Conservation (phyloP, 1,140 invertebrate genomes). For the Drosophila malerkotliana region DNA sequence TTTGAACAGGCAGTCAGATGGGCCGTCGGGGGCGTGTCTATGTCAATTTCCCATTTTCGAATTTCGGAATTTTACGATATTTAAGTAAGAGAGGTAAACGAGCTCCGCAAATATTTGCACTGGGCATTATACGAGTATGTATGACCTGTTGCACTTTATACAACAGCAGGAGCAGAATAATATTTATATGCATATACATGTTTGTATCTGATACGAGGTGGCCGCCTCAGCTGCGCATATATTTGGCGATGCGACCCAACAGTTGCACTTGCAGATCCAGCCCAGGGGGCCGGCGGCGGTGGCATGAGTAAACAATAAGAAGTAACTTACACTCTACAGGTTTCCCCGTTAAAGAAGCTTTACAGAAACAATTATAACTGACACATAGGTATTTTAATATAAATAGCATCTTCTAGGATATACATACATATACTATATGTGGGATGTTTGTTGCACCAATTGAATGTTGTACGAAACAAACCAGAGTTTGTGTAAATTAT, state of each 20-base stretch:
- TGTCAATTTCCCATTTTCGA: conserved; percentile 66
- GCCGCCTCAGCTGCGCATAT: conserved; percentile 64
- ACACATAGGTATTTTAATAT: background rate
- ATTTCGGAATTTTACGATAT: conserved; percentile 23
- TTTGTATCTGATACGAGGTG: conserved; percentile 47
- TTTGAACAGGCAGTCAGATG: conserved; percentile 6
- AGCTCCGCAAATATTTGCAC: conserved; percentile 70
- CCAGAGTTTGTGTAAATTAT: background rate
- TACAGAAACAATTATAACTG: conserved; percentile 24
- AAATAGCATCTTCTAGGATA: background rate
- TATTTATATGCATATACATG: conserved; percentile 62
- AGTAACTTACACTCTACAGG: conserved; percentile 73
- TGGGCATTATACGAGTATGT: conserved; percentile 15
- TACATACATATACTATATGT: background rate
- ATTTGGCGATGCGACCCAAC: conserved; percentile 34
- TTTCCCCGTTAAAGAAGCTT: conserved; percentile 74
- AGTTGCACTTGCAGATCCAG: conserved; percentile 17
- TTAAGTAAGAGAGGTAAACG: conserved; percentile 52
- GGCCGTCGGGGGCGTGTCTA: conserved; percentile 39
- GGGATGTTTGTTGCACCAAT: conserved; percentile 12
- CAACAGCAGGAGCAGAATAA: conserved; percentile 37
- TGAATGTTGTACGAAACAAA: conserved; percentile 26
- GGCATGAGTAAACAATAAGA: conserved; percentile 65
- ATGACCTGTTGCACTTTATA: conserved; percentile 79
- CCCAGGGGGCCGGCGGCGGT: background rate